A percentile compares a stretch with the other conserved stretches of the same genome.
Conservation (phyloP, 2,797 vertebrate genomes). For the Arrhamphus sclerolepis region DNA sequence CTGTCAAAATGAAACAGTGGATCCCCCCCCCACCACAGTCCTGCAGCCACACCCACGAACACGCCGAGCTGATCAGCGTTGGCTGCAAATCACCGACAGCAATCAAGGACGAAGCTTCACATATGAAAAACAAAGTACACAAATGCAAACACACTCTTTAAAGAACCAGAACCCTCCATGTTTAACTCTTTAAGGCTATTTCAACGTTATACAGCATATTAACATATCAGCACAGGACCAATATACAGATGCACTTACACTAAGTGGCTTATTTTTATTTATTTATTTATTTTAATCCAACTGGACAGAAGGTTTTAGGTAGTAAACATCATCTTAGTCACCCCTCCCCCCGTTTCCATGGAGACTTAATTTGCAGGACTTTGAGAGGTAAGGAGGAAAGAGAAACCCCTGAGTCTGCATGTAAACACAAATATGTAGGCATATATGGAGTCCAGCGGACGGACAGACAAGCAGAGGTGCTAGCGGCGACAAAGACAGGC, state of each 20-base stretch:
- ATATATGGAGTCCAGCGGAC: constrained; percentile 1
- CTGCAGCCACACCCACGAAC: too few species aligned
- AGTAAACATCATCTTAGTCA: constrained; percentile 63
- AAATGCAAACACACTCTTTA: not conserved
- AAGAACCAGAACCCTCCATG: not conserved
- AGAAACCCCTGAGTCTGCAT: constrained; percentile 61
- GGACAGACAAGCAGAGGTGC: constrained; percentile 5
- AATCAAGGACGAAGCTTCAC: too few species aligned
- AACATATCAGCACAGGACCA: constrained; percentile 13
- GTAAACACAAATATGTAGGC: constrained; percentile 27
- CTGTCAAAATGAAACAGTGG: not conserved
- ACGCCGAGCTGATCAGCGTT: too few species aligned
- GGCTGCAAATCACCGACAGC: too few species aligned
- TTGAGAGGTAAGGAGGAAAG: constrained; percentile 60
- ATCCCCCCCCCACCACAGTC: too few species aligned
- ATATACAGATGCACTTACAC: constrained; percentile 11
- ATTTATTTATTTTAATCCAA: constrained; percentile 57
- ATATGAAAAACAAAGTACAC: too few species aligned
- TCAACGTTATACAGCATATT: constrained; percentile 13
- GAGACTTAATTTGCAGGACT: constrained; percentile 74
- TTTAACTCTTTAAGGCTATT: not conserved
- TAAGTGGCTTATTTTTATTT: constrained; percentile 58
- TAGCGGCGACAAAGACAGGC: constrained; percentile 20
- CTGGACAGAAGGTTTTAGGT: constrained; percentile 70
- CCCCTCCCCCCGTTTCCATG: constrained; percentile 71